Conservation (phyloP, 2,797 vertebrate genomes). For the Bradypus variegatus region DNA sequence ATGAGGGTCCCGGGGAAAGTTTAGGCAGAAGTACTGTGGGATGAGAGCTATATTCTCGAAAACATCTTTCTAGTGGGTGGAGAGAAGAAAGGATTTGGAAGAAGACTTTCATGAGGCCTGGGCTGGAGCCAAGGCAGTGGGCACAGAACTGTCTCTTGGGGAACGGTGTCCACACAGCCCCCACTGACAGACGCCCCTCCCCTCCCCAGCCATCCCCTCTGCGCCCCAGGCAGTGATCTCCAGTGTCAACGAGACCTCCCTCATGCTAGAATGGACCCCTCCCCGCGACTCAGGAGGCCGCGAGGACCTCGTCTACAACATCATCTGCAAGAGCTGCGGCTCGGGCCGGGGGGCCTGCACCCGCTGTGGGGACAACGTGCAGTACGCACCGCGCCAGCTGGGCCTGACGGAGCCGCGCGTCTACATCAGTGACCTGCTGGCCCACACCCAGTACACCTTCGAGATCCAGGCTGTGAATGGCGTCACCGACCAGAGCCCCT, state of each 20-base stretch:
- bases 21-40: background rate
- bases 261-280: constrained; percentile 87
- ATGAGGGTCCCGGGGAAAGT: background rate
- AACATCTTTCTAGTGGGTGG: background rate
- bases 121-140: background rate
- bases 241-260: constrained; percentile 93
- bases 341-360: constrained; percentile 85
- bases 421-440: constrained; percentile 90
- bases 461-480: constrained; percentile 95
- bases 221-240: constrained; percentile 89
- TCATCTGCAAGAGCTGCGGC: constrained; percentile 96
- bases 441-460: constrained; percentile 96
- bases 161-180: background rate
- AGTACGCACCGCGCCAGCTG: constrained; percentile 90
- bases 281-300: constrained; percentile 86
- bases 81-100: background rate
- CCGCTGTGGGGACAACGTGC: constrained; percentile 93
- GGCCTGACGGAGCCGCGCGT: constrained; percentile 83
- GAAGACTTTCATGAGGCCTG: background rate
- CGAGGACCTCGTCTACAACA: constrained; percentile 92
- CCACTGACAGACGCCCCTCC: background rate
- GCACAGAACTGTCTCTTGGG: background rate
- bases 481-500: constrained; percentile 92
- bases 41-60: background rate
- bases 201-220: constrained; percentile 82